Evolutionary conservation across 2,113 vertebrate species (phyloP), one percentile per base, ranked within the genome.

Genomic region (Oncorhynchus gorbuscha): DNA sequence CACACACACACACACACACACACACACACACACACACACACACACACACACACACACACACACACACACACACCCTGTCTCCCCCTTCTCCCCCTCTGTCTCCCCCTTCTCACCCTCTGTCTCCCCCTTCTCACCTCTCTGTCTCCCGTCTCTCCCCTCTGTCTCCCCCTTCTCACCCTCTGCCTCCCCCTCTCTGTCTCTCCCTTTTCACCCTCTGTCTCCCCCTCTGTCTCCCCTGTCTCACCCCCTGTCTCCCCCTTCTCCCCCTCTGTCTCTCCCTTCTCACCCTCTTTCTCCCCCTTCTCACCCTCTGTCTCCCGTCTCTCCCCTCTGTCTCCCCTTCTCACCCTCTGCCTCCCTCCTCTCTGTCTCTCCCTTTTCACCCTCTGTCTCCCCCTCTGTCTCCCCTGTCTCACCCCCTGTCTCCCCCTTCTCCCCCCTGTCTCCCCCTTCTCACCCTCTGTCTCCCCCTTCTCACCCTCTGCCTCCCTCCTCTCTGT

Each of bases 1-100:
- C 65, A 2, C 35, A 13, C 30, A 74, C 77, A 68, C 71, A 73
- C 73, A 28, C 68, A 62, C 68, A 30, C 77, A 74, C 77, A 48
- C 71, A 69, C 32, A 48, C 77, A 72, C 75, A 58, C 66, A 76
- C 22, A 69, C 35, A 39, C 35, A 39, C 35, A 5, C 26, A 69
- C 6, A 35, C 32, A 35, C 32, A 2, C 22, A 59, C 62, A 69
- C 18, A 32, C 30, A 5, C 30, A 32, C 30, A 32, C 30, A 0
- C 4, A 5, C 30, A 32, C 30, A 32, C 24, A n/a, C n/a, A n/a
- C n/a, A n/a, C n/a, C n/a, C n/a, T n/a, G n/a, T n/a, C n/a, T n/a
- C n/a, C n/a, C n/a, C n/a, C n/a, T n/a, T n/a, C 67, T 39, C 35
- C 0, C 7, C 35, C 35, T 7, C 35, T 35, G 5, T 7, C 1